Percentiles rank a stretch among this genome's conserved stretches.
Conservation (phyloP, 2,113 vertebrate genomes). For the Lophochroa leadbeateri region DNA sequence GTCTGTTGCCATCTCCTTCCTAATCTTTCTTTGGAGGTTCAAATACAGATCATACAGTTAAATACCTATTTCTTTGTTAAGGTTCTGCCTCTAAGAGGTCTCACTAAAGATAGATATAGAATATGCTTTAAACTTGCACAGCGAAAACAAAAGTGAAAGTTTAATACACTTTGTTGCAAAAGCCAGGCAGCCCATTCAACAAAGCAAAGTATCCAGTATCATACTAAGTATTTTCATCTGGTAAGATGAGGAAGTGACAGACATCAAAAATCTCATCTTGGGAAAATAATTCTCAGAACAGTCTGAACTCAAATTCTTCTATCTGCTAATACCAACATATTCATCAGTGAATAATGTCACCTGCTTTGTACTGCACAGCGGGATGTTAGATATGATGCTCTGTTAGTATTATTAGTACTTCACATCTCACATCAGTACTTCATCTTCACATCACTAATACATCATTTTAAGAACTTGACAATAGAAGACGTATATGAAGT, state of each 20-base stretch:
- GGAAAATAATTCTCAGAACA: background rate
- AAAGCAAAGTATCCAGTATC: background rate
- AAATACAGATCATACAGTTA: background rate
- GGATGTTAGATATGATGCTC: background rate
- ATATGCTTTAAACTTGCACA: background rate
- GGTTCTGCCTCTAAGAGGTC: background rate
- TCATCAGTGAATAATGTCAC: background rate
- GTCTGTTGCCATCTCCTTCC: background rate
- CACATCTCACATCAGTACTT: background rate
- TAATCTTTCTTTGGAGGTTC: background rate
- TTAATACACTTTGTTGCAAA: background rate
- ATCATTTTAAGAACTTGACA: background rate
- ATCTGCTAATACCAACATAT: background rate
- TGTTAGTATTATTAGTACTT: background rate
- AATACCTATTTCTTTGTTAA: background rate
- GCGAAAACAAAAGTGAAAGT: background rate
- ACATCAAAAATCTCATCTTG: background rate
- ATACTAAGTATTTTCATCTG: background rate
- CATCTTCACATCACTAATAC: background rate
- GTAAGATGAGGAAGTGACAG: background rate
- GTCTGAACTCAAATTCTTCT: background rate
- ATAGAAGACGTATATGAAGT: background rate
- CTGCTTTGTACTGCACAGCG: background rate
- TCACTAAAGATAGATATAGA: background rate
- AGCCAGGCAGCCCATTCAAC: background rate